phyloP scores from a whole-genome alignment of 2,797 vertebrate species.

The Darevskia mixta region DNA sequence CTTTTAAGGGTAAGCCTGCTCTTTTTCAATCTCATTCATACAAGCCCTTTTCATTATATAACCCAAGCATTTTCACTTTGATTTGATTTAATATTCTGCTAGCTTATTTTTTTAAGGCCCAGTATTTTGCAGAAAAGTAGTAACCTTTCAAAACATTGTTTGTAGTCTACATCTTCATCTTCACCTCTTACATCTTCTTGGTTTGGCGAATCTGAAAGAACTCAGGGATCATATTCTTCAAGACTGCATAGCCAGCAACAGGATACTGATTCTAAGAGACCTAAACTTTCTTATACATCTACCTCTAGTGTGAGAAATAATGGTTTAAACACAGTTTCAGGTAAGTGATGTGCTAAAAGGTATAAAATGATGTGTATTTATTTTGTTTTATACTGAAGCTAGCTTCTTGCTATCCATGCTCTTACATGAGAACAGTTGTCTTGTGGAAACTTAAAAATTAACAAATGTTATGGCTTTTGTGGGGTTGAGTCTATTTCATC shows the following conservation, averaged over 20 bases:
- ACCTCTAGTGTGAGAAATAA: conserved; percentile 84
- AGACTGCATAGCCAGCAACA: conserved; percentile 85
- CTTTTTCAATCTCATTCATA: background rate
- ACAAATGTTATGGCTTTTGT: background rate
- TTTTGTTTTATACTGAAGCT: background rate
- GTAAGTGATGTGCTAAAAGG: conserved; percentile 76
- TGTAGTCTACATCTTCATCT: conserved; percentile 75
- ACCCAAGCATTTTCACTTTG: background rate
- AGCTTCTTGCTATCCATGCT: background rate
- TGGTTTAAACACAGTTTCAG: conserved; percentile 84
- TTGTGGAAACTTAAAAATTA: background rate
- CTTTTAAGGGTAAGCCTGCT: background rate
- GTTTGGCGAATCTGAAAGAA: conserved; percentile 88
- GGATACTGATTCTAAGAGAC: conserved; percentile 94
- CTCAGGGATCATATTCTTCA: conserved; percentile 86
- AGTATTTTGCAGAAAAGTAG: background rate
- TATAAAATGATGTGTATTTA: conserved; percentile 12
- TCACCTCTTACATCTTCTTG: conserved; percentile 77
- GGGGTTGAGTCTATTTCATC: background rate
- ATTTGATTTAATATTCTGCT: background rate
- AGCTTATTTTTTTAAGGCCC: background rate
- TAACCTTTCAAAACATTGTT: conserved; percentile 17
- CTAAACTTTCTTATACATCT: conserved; percentile 91
- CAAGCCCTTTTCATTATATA: background rate
- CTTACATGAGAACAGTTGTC: background rate